Evolutionary conservation across 2,113 vertebrate species (phyloP), one percentile per base, ranked within the genome.

Genomic region (Hypanus sabinus): DNA sequence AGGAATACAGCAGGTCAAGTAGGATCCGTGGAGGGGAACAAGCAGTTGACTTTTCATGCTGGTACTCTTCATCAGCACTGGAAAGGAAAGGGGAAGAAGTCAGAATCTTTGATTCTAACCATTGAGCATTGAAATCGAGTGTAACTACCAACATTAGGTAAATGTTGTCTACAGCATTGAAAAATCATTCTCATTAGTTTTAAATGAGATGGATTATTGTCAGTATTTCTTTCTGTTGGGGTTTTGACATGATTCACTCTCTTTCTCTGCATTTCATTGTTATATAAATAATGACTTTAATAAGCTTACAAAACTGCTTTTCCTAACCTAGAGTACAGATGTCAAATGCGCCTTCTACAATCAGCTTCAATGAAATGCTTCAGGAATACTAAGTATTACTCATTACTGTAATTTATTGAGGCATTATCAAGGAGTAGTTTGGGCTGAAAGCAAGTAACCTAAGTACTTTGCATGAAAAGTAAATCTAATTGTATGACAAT

Each of bases 401-500:
- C 38, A 73, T 88, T 88, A 88, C 27, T 62, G 55, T 14, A n/a
- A 27, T 90, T 90, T 33, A 33, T 20, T 75, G 33, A 73, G 24
- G 91, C 46, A 30, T 55, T 90, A 93, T 55, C 9, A 55, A 38
- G 24, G 33, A 22, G 33, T 93, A 73, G 71, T 71, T 73, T 12
- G 71, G 91, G 22, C 33, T 30, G 91, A 75, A 93, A 55, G 70
- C 70, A 75, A 55, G 70, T 55, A 46, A 93, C 1, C 70, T 30
- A 93, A 93, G 36, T 73, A 70, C 68, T 46, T 73, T 65, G 27
- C 38, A 36, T 93, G 38, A 71, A 93, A 73, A 55, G 22, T 75
- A 93, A 73, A 68, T 38, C 71, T 93, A 93, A 73, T 93, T 73
- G 68, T 73, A 93, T 73, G 36, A 70, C 68, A 93, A 93, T 36